A percentile compares a stretch with the other conserved stretches of the same genome.
Conservation (phyloP, 2,888 invertebrate species). For the Ormyrus labotus region DNA sequence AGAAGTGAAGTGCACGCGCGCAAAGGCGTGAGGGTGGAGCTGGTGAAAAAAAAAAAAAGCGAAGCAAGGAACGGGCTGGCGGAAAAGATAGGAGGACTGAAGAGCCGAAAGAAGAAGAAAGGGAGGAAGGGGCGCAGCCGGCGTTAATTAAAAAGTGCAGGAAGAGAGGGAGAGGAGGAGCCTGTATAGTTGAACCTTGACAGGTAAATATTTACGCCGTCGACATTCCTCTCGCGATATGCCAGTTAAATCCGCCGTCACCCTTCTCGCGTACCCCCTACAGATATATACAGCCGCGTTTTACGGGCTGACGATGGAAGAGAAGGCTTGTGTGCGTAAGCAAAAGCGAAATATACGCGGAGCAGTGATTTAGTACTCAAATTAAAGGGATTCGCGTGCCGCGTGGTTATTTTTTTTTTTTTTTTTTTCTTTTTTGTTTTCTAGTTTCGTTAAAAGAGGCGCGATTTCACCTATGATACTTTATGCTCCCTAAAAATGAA, state of each 20-base stretch:
- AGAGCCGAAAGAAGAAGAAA: slow-evolving; percentile 35
- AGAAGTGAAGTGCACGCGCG: slow-evolving; percentile 47
- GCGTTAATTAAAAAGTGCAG: slow-evolving; percentile 65
- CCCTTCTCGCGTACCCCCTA: not conserved
- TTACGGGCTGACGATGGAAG: not conserved
- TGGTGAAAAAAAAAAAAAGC: slow-evolving; percentile 32
- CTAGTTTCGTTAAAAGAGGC: not conserved
- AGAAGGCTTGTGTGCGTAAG: not conserved
- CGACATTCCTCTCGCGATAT: slow-evolving; percentile 23
- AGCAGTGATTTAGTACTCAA: slow-evolving; percentile 12
- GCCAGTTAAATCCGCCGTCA: slow-evolving; percentile 26
- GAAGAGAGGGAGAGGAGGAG: slow-evolving; percentile 43
- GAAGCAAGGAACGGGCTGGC: not conserved
- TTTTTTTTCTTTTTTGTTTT: not conserved
- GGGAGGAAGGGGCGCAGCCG: slow-evolving; percentile 47
- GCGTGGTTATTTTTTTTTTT: not conserved
- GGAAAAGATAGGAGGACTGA: slow-evolving; percentile 5
- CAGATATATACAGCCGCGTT: not conserved
- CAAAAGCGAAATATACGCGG: not conserved
- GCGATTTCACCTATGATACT: no score
- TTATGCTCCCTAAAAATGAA: no score
- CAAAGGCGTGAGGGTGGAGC: slow-evolving; percentile 32
- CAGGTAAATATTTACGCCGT: slow-evolving; percentile 71
- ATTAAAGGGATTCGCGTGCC: not conserved
- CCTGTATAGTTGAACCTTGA: slow-evolving; percentile 57